Percentiles rank a stretch among this genome's conserved stretches.
phyloP scores from a whole-genome alignment of 1,140 invertebrate species.

The Drosophila albomicans region DNA sequence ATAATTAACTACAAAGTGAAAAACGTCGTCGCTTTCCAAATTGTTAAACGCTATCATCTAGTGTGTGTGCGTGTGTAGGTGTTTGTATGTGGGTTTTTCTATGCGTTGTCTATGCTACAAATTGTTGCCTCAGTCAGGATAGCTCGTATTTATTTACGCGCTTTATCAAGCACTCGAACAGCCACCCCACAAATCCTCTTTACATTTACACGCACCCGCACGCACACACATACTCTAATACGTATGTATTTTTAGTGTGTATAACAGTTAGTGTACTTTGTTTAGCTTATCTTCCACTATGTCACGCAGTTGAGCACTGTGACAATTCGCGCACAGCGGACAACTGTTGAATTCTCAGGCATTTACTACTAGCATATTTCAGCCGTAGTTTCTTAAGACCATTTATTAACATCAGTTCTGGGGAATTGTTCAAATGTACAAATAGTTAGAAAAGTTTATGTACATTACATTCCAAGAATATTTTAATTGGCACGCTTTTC shows the following conservation, averaged over 20 bases:
- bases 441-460: neutral
- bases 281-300: neutral
- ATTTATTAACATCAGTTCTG: neutral
- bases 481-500: no score
- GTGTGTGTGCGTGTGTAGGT: neutral
- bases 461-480: no score
- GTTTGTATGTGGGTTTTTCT: neutral
- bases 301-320: neutral
- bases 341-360: constrained; percentile 6
- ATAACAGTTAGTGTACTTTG: neutral
- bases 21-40: constrained; percentile 15
- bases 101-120: constrained; percentile 4
- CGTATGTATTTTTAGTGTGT: neutral
- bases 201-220: neutral
- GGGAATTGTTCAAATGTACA: neutral
- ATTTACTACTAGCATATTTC: neutral
- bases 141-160: neutral
- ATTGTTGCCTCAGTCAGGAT: neutral
- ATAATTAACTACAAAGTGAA: constrained; percentile 62
- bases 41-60: neutral
- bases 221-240: neutral
- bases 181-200: neutral
- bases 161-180: neutral
- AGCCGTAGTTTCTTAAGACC: neutral
- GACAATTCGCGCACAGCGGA: neutral